Conservation (phyloP, 2,797 vertebrate genomes). For the Geotria australis region DNA sequence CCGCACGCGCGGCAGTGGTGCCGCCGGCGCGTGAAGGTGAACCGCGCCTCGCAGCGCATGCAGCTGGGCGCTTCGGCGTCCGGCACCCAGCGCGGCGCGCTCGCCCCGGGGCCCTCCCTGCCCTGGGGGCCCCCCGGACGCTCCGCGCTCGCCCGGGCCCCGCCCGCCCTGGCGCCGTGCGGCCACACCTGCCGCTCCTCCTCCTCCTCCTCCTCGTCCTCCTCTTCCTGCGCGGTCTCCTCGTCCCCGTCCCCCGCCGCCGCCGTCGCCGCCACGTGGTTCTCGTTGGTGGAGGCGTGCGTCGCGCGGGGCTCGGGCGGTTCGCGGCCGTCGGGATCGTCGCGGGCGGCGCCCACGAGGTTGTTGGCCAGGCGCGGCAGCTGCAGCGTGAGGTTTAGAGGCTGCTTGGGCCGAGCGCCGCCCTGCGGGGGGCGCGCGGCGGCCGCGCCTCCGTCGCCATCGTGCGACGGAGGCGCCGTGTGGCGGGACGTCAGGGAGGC, state of each 20-base stretch:
- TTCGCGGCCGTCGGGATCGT: conserved; percentile 9
- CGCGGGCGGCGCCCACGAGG: conserved; percentile 48
- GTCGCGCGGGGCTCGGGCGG: neutral
- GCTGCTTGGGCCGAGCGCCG: conserved; percentile 73
- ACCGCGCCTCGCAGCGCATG: conserved; percentile 83
- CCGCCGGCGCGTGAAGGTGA: conserved; percentile 89
- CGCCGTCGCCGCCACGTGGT: neutral
- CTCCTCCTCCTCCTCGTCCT: neutral
- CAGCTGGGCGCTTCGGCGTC: conserved; percentile 77
- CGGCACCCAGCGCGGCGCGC: conserved; percentile 73
- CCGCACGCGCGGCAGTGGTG: conserved; percentile 92
- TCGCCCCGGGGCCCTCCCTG: conserved; percentile 24
- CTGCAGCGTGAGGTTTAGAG: conserved; percentile 65
- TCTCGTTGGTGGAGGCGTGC: neutral
- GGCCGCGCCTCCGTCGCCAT: too few relatives aligned
- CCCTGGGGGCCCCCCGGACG: neutral
- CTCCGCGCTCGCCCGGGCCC: neutral
- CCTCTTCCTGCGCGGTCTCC: neutral
- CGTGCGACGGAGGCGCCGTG: conserved; percentile 7
- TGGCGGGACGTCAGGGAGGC: too few relatives aligned
- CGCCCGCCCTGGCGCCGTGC: too few relatives aligned
- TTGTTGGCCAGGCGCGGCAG: conserved; percentile 51
- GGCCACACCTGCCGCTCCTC: too few relatives aligned
- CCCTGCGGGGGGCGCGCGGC: conserved; percentile 8
- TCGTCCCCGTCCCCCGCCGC: neutral